Percentiles rank a stretch among this genome's conserved stretches.
These are phyloP conservation scores for Hirundo rustica DNA, from an alignment of 2,797 vertebrate genomes.

Conservation along the genomic window DNA sequence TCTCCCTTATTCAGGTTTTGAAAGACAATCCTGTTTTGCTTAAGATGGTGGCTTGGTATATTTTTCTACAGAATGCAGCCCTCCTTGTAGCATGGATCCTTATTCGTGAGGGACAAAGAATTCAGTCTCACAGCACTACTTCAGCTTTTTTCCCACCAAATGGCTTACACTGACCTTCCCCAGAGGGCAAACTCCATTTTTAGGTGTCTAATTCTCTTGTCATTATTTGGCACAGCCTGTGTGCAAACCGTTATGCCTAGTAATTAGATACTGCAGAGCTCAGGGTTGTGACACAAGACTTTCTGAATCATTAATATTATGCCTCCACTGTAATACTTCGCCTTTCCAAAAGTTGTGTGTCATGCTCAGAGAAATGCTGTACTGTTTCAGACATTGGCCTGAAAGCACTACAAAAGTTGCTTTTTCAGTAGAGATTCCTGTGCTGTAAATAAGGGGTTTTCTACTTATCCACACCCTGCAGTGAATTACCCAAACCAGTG, in stretches of 20 bases:
- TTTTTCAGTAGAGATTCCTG: background rate
- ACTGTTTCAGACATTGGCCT: background rate
- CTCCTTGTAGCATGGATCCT: background rate
- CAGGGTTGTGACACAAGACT: conserved; percentile 39
- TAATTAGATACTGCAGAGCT: conserved; percentile 41
- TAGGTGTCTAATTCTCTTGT: conserved; percentile 41
- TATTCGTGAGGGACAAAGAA: background rate
- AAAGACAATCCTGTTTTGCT: background rate
- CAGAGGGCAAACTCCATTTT: conserved; percentile 43
- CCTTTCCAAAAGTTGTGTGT: background rate
- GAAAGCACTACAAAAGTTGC: background rate
- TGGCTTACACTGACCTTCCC: conserved; percentile 29
- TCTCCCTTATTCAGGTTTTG: background rate
- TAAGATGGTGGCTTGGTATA: background rate
- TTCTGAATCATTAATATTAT: conserved; percentile 49
- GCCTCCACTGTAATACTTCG: background rate
- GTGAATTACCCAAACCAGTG: conserved; percentile 25
- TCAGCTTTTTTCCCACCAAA: background rate
- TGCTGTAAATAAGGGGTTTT: background rate
- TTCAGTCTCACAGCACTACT: background rate
- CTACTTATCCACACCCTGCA: conserved; percentile 19
- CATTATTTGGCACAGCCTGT: conserved; percentile 42
- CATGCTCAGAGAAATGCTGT: background rate
- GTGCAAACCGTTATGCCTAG: conserved; percentile 34
- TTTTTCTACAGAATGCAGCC: background rate